A percentile compares a stretch with the other conserved stretches of the same genome.
phyloP scores from a whole-genome alignment of 1,140 invertebrate genomes.

The Leptinotarsa texana region DNA sequence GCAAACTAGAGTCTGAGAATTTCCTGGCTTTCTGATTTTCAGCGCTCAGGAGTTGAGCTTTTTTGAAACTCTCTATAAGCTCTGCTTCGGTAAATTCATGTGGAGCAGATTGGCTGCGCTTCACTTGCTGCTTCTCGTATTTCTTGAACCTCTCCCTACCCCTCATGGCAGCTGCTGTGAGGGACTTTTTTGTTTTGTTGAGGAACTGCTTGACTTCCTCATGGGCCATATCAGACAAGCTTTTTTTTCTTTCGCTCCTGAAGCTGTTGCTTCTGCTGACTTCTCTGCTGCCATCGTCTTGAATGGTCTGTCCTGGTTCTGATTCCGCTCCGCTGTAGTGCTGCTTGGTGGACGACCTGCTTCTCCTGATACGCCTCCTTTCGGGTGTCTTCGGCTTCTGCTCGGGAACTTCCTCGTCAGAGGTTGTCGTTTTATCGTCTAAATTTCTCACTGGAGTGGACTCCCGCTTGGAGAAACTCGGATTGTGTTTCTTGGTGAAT shows the following conservation, averaged over 20 bases:
- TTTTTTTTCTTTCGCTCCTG: slow-evolving; percentile 33
- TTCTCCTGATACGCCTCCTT: slow-evolving; percentile 37
- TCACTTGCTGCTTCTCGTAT: slow-evolving; percentile 43
- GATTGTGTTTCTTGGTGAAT: slow-evolving; percentile 60
- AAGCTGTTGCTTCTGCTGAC: slow-evolving; percentile 1
- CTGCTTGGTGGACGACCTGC: slow-evolving; percentile 33
- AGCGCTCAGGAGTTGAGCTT: slow-evolving; percentile 51
- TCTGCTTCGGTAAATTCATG: slow-evolving; percentile 57
- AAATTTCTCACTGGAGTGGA: slow-evolving; percentile 46
- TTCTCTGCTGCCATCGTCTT: not conserved
- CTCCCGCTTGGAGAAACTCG: slow-evolving; percentile 50
- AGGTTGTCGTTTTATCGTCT: slow-evolving; percentile 25
- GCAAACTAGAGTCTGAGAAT: slow-evolving; percentile 35
- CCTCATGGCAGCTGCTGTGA: slow-evolving; percentile 37
- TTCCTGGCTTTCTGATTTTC: slow-evolving; percentile 35
- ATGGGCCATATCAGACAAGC: slow-evolving; percentile 44
- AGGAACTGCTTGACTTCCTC: slow-evolving; percentile 43
- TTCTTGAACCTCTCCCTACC: slow-evolving; percentile 43
- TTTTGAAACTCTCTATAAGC: slow-evolving; percentile 58
- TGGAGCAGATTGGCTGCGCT: slow-evolving; percentile 59
- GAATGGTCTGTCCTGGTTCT: not conserved
- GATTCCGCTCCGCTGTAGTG: slow-evolving; percentile 28
- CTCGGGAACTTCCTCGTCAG: slow-evolving; percentile 36
- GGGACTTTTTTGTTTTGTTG: slow-evolving; percentile 47
- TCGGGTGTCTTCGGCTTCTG: slow-evolving; percentile 44